Percentiles rank a stretch among this genome's conserved stretches.
phyloP scores from a whole-genome alignment of 2,113 vertebrate genomes.

The Caloenas nicobarica region DNA sequence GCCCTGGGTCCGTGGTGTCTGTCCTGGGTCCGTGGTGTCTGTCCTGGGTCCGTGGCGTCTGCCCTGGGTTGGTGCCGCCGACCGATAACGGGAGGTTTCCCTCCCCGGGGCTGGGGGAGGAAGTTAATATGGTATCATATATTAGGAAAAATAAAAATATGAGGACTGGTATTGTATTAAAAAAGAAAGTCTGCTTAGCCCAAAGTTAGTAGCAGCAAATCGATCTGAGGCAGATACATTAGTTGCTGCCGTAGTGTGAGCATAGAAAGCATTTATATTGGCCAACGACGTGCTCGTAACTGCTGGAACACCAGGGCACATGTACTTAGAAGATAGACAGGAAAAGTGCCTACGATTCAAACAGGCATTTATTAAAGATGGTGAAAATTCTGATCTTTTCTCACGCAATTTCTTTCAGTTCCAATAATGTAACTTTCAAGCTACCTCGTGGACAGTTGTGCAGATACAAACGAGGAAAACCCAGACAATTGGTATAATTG shows the following conservation, averaged over 20 bases:
- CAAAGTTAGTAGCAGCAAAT: slow-evolving; percentile 97
- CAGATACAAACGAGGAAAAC: background rate
- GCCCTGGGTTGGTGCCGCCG: rapidly evolving
- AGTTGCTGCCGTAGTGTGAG: slow-evolving; percentile 91
- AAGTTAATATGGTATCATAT: too few relatives aligned
- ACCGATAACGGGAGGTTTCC: background rate
- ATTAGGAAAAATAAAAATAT: background rate
- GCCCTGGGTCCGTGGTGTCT: too few relatives aligned
- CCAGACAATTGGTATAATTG: background rate
- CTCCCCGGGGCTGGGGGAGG: background rate
- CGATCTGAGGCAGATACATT: slow-evolving; percentile 95
- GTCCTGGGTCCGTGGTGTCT: too few relatives aligned
- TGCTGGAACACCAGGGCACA: slow-evolving; percentile 95
- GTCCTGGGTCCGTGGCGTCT: too few relatives aligned
- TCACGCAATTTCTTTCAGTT: background rate
- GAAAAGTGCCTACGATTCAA: slow-evolving; percentile 90
- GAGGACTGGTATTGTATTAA: background rate
- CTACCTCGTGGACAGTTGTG: background rate
- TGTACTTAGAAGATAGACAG: slow-evolving; percentile 97
- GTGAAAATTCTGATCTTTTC: background rate
- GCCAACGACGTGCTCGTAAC: slow-evolving; percentile 96
- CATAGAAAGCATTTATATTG: slow-evolving; percentile 98
- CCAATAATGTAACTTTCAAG: background rate
- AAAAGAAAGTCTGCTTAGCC: slow-evolving; percentile 77
- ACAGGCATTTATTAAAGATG: background rate